These are phyloP conservation scores for Salminus brasiliensis DNA, from an alignment of 2,113 vertebrate genomes.

Conservation along the genomic window DNA sequence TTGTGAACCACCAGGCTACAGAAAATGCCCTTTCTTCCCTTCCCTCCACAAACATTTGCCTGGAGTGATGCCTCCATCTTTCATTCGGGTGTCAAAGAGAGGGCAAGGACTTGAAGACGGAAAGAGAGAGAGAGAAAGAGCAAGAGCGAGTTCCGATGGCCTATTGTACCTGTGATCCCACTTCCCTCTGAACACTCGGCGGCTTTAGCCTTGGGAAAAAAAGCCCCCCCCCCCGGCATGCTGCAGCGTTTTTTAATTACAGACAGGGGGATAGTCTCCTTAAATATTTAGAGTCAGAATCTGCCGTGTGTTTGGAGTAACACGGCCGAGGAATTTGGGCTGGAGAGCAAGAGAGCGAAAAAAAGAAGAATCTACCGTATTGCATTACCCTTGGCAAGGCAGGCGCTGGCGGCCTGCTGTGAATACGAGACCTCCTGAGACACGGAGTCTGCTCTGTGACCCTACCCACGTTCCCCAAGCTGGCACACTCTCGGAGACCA, in stretches of 20 bases:
- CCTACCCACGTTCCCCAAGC: slow-evolving; percentile 7
- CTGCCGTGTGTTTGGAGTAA: slow-evolving; percentile 50
- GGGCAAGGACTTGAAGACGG: slow-evolving; percentile 45
- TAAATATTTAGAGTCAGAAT: slow-evolving; percentile 76
- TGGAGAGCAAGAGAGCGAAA: background rate
- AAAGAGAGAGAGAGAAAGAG: no score
- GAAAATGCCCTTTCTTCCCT: slow-evolving; percentile 40
- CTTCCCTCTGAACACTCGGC: slow-evolving; percentile 54
- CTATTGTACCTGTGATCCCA: slow-evolving; percentile 64
- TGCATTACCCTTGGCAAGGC: slow-evolving; percentile 34
- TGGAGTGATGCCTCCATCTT: slow-evolving; percentile 49
- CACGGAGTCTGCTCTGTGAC: slow-evolving; percentile 32
- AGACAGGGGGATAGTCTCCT: slow-evolving; percentile 68
- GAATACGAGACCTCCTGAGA: slow-evolving; percentile 33
- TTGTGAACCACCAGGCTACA: slow-evolving; percentile 58
- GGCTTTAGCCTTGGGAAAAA: slow-evolving; percentile 40
- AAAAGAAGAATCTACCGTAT: slow-evolving; percentile 42
- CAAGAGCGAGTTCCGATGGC: slow-evolving; percentile 54
- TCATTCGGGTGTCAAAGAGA: slow-evolving; percentile 54
- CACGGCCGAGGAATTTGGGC: slow-evolving; percentile 43
- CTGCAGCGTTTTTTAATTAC: slow-evolving; percentile 73
- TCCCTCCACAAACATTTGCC: slow-evolving; percentile 58
- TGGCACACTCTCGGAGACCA: slow-evolving; percentile 19
- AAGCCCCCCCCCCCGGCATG: slow-evolving; percentile 60
- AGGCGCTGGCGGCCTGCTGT: background rate